phyloP scores from a whole-genome alignment of 2,797 vertebrate species.

The Eospalax fontanierii region DNA sequence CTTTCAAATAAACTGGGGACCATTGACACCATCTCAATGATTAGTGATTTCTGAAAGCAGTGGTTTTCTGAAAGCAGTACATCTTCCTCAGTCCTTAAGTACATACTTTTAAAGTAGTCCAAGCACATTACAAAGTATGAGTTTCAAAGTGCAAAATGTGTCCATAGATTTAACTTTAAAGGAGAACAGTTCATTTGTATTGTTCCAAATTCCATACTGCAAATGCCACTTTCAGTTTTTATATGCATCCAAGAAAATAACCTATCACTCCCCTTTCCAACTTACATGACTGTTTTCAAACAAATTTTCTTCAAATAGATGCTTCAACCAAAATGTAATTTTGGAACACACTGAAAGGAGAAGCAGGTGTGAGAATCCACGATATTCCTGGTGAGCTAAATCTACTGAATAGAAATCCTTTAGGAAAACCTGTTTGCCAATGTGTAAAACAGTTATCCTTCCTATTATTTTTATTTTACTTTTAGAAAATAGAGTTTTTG shows the following conservation, averaged over 20 bases:
- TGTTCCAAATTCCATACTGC: not conserved
- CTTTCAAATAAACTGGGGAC: not conserved
- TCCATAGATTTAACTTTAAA: not conserved
- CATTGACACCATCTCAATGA: not conserved
- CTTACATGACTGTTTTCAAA: not conserved
- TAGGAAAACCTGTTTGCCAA: not conserved
- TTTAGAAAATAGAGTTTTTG: not conserved
- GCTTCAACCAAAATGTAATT: not conserved
- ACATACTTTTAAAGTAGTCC: no score
- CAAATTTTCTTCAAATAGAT: not conserved
- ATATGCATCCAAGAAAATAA: not conserved
- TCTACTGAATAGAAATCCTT: not conserved
- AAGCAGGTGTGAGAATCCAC: not conserved
- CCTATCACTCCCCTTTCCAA: not conserved
- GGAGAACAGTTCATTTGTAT: not conserved
- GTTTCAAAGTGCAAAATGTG: no score
- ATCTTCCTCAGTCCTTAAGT: no score
- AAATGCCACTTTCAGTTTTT: not conserved
- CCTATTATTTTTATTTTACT: not conserved
- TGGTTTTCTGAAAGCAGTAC: no score
- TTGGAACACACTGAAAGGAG: not conserved
- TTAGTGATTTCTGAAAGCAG: not conserved
- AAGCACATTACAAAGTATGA: no score
- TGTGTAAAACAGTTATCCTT: not conserved
- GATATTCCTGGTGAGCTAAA: not conserved